Evolutionary conservation across 2,888 invertebrate genomes (phyloP), one percentile per base, ranked within the genome.

Genomic region (Eucriotettix oculatus): DNA sequence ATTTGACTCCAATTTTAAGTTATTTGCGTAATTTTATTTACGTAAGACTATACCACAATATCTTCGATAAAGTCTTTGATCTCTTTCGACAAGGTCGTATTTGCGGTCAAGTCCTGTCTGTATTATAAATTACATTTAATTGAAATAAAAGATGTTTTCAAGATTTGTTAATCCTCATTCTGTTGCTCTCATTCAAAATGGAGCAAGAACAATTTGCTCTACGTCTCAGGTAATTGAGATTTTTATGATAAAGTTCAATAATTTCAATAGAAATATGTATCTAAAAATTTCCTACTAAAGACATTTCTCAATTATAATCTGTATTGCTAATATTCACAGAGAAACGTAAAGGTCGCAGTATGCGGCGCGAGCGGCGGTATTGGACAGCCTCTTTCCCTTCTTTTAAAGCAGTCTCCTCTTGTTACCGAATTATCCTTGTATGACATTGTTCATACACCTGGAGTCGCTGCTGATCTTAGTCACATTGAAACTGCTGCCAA

Each of bases 281-380:
- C 7, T 5, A 29, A 29, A 29, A 5, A 29, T 29, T 29, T 29
- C 29, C 3, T 29, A 29, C 29, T 29, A 29, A 29, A 29, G 2
- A 29, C 7, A 29, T 29, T n/a, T 29, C 3, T 29, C 29, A 29
- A 29, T 29, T 29, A 5, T 29, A 29, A 29, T 5, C 7, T 29
- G 7, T 5, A 29, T 7, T 29, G 7, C 7, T 29, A 29, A 29
- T 29, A 29, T 29, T 54, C 29, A 29, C 68, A 91, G 91, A 82
- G 79, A 67, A 85, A 89, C 78, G 85, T 83, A 70, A 94, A 95
- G 82, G 97, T 99, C 57, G 90, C 93, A 65, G 94, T 99, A 63
- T 86, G 94, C 73, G 99, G 99, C 60, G 98, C 97, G 1, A 84
- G 89, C 67, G 99, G 99, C 64, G 99, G 99, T 60, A 99, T 99